Conservation (phyloP, 2,797 vertebrate genomes). For the Danio aesculapii region DNA sequence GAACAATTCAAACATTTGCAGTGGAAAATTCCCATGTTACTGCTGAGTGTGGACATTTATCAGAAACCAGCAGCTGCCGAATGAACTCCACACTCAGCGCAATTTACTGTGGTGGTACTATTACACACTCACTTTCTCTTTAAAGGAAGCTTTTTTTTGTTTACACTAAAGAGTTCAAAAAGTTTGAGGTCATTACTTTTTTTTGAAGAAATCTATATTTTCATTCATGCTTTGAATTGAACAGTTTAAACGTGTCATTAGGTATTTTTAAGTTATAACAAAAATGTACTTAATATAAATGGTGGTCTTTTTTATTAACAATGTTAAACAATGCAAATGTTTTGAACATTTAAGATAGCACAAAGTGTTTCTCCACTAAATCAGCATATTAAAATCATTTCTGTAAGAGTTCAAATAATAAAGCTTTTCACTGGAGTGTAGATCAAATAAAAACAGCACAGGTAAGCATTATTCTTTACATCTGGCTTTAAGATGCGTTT, state of each 20-base stretch:
- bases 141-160: not conserved
- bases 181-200: not conserved
- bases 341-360: not conserved
- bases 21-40: constrained; percentile 21
- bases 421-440: too few species aligned
- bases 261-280: not conserved
- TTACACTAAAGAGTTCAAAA: not conserved
- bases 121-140: too few species aligned
- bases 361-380: not conserved
- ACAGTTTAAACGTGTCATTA: not conserved
- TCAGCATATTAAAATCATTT: not conserved
- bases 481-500: too few species aligned
- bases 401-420: not conserved
- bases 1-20: constrained; percentile 6
- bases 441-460: too few species aligned
- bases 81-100: not conserved
- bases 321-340: not conserved
- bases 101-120: too few species aligned
- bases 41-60: constrained; percentile 18
- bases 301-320: not conserved
- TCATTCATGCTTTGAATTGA: not conserved
- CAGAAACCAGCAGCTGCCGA: constrained; percentile 20
- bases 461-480: too few species aligned
- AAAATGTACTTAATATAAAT: not conserved
- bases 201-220: not conserved